Base-by-base conservation (phyloP, 2,797 vertebrate species). In the Eutrigla gurnardus region DNA sequence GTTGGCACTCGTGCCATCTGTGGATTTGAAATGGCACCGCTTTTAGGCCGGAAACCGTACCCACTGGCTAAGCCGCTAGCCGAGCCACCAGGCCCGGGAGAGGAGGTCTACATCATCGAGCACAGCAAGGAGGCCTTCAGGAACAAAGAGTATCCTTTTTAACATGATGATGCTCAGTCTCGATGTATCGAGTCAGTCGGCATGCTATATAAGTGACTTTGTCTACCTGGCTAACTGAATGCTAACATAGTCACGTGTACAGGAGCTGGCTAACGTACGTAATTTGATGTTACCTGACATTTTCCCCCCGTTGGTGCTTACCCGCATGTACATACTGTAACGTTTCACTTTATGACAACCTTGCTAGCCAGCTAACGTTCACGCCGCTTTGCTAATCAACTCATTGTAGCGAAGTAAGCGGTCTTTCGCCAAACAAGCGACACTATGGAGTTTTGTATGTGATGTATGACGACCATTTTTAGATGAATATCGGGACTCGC, bases 61-160 rank as follows among this genome's bases (percentile, higher is more conserved):
- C 96, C 97, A 65, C 92, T 99, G 78, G 95, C 93, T 77, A 98
- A 97, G 90, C 94, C 96, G 78, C 91, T 95, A 87, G 92, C 94
- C 55, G 95, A 96, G 82, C 89, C 94, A 72, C 93, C 95, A 84
- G 96, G 95, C 88, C 96, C 96, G 82, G 95, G 91, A 86, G 95
- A 92, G 46, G 95, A 96, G 83, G 92, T 96, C 77, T 97, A 95
- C 95, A 95, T 94, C 90, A 95, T 98, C 91, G 93, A 97, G 74
- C 98, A 98, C 95, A 97, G 94, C 86, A 95, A 96, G 90, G 97
- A 98, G 96, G 97, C 97, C 95, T 98, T 98, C 96, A 96, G 94
- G 95, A 97, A 96, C 92, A 97, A 96, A 95, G 97, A 98, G 97
- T 99, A 98, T 98, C 97, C 96, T 95, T 94, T 47, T 94, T 47